Evolutionary conservation across 2,888 invertebrate genomes (phyloP).

Genomic region (Pseudeuparius sepicola): DNA sequence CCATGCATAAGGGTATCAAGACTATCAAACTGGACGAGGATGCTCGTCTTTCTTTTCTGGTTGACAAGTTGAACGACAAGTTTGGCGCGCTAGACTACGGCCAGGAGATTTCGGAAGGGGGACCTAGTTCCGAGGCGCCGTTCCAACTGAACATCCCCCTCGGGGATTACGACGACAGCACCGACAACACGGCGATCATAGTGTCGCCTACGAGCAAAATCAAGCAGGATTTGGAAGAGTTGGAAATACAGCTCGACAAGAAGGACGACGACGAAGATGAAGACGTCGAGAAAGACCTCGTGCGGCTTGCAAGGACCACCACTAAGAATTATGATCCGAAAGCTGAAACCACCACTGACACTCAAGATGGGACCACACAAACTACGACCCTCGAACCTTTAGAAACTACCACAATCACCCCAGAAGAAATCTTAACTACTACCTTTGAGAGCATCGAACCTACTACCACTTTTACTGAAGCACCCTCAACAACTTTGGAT

Average conservation of each 20-base stretch:
- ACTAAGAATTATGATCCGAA: slow-evolving; percentile 8
- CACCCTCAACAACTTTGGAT: no score
- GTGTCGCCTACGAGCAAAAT: slow-evolving; percentile 33
- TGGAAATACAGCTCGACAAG: slow-evolving; percentile 21
- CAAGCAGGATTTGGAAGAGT: slow-evolving; percentile 18
- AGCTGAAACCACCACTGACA: slow-evolving; percentile 17
- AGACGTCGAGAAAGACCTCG: slow-evolving; percentile 19
- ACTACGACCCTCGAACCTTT: slow-evolving; percentile 6
- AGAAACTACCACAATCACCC: slow-evolving; percentile 9
- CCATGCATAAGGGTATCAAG: slow-evolving; percentile 39
- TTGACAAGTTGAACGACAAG: slow-evolving; percentile 46
- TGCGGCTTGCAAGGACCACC: slow-evolving; percentile 11
- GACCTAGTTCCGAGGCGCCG: slow-evolving; percentile 31
- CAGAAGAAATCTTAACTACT: slow-evolving; percentile 9
- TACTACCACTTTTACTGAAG: no score
- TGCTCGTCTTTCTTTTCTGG: slow-evolving; percentile 46
- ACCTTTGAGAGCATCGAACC: no score
- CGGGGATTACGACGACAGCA: slow-evolving; percentile 31
- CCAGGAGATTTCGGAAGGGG: slow-evolving; percentile 28
- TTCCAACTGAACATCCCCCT: slow-evolving; percentile 47
- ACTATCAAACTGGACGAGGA: slow-evolving; percentile 44
- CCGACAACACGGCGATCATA: slow-evolving; percentile 37
- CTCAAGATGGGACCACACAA: slow-evolving; percentile 6
- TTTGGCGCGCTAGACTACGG: slow-evolving; percentile 35
- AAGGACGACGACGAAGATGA: slow-evolving; percentile 19